These are phyloP conservation scores for Diarsia dahlii DNA, from an alignment of 2,888 invertebrate species.

Conservation along the genomic window DNA sequence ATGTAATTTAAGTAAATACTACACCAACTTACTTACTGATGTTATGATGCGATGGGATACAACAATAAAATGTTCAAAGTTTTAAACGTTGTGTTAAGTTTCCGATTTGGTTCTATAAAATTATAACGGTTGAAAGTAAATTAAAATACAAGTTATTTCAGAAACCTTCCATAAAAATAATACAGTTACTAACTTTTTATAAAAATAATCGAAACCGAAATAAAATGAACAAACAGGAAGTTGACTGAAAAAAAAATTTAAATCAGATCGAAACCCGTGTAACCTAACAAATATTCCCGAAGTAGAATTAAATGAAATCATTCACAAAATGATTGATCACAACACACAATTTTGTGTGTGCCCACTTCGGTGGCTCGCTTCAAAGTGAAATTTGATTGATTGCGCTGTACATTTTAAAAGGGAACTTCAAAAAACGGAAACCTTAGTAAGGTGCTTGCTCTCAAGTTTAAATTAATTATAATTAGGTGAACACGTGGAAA, in stretches of 20 bases:
- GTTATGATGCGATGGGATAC: no score
- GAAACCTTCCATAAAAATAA: not conserved
- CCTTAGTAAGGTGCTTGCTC: constrained; percentile 4
- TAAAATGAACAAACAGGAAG: constrained; percentile 1
- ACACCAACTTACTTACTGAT: not conserved
- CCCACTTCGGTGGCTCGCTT: constrained; percentile 71
- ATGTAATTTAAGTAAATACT: not conserved
- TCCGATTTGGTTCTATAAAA: not conserved
- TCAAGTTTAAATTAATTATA: constrained; percentile 32
- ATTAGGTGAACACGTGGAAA: constrained; percentile 3
- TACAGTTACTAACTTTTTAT: not conserved
- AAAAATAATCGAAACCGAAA: constrained; percentile 11
- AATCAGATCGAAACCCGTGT: constrained; percentile 35
- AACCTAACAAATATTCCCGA: constrained; percentile 48
- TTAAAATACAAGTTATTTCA: not conserved
- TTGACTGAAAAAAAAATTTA: constrained; percentile 14
- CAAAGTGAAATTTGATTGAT: constrained; percentile 76
- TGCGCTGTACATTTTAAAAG: constrained; percentile 63
- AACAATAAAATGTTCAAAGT: not conserved
- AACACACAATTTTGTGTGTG: constrained; percentile 71
- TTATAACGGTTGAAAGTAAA: not conserved
- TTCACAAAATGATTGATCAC: constrained; percentile 78
- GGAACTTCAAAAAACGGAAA: constrained; percentile 46
- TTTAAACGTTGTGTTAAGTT: not conserved
- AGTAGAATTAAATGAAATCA: constrained; percentile 73